Evolutionary conservation across 2,797 vertebrate species (phyloP).

Genomic region (Malacoctenus gilli): DNA sequence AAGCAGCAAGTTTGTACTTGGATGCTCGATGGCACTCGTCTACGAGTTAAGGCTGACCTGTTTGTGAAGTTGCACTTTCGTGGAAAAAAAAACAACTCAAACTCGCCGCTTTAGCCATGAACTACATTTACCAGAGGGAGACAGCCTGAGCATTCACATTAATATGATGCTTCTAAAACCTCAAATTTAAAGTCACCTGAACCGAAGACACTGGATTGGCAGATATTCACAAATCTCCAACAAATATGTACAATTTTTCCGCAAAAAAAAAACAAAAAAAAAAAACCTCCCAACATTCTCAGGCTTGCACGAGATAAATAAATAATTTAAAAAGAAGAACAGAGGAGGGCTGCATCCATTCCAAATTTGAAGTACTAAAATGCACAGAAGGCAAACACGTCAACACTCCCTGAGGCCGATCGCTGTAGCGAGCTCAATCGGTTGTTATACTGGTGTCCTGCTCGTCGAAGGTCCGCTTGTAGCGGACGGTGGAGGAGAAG

Average conservation of each 20-base stretch:
- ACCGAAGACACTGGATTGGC: constrained; percentile 45
- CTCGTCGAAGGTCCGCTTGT: constrained; percentile 79
- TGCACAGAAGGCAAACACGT: constrained; percentile 44
- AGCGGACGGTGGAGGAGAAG: constrained; percentile 76
- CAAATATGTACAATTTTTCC: constrained; percentile 68
- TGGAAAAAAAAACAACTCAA: constrained; percentile 20
- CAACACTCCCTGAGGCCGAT: constrained; percentile 54
- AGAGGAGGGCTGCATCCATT: constrained; percentile 19
- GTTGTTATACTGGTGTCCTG: constrained; percentile 77
- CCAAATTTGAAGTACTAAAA: constrained; percentile 34
- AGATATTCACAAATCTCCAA: constrained; percentile 44
- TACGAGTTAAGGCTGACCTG: constrained; percentile 17
- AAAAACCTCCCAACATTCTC: constrained; percentile 9
- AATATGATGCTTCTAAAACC: constrained; percentile 23
- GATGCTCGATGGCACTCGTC: constrained; percentile 35
- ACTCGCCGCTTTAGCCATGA: background rate
- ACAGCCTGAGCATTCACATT: constrained; percentile 27
- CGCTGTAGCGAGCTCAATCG: constrained; percentile 69
- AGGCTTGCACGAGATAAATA: constrained; percentile 51
- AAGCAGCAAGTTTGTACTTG: constrained; percentile 8
- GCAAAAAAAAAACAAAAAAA: too few species aligned
- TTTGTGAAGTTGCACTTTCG: constrained; percentile 24
- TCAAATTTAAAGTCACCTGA: too few species aligned
- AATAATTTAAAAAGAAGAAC: constrained; percentile 42
- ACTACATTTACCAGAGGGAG: background rate